Conservation (phyloP, 2,888 invertebrate genomes). For the Galeopsomyia nigrocyanea region DNA sequence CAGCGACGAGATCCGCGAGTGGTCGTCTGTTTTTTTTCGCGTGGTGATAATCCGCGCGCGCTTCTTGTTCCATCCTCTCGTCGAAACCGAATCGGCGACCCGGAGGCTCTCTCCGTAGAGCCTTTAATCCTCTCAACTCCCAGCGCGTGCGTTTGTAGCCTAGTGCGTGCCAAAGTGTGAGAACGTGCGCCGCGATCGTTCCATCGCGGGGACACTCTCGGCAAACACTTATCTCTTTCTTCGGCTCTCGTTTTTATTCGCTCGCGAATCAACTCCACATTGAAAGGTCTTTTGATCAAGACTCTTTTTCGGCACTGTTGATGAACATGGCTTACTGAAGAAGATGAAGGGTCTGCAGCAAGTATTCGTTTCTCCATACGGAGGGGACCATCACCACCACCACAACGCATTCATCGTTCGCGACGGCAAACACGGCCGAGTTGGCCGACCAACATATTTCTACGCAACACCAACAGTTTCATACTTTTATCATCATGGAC, state of each 20-base stretch:
- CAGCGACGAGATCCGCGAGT: constrained; percentile 74
- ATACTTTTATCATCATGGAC: constrained; percentile 74
- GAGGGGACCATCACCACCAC: constrained; percentile 72
- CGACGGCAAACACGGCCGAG: constrained; percentile 16
- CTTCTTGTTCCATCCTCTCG: constrained; percentile 68
- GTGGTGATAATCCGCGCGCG: constrained; percentile 43
- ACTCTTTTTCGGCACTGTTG: constrained; percentile 59
- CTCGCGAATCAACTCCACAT: constrained; percentile 46
- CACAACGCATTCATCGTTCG: constrained; percentile 1
- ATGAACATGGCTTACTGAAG: constrained; percentile 83
- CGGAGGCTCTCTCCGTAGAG: constrained; percentile 7
- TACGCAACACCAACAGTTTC: constrained; percentile 8
- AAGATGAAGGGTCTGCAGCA: constrained; percentile 83
- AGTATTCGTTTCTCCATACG: constrained; percentile 80
- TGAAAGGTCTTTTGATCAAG: constrained; percentile 54
- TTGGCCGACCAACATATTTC: background rate
- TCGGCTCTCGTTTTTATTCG: constrained; percentile 16
- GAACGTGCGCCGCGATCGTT: constrained; percentile 59
- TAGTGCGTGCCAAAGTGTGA: background rate
- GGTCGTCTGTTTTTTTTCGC: constrained; percentile 24
- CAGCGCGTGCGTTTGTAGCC: no score
- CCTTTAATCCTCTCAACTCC: background rate
- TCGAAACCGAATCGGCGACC: constrained; percentile 71
- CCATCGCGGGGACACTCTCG: no score
- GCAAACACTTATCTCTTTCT: no score